Percentiles rank a stretch among this genome's conserved stretches.
Conservation (phyloP, 1,140 invertebrate species). For the Pseudomyrmex pallidus region DNA sequence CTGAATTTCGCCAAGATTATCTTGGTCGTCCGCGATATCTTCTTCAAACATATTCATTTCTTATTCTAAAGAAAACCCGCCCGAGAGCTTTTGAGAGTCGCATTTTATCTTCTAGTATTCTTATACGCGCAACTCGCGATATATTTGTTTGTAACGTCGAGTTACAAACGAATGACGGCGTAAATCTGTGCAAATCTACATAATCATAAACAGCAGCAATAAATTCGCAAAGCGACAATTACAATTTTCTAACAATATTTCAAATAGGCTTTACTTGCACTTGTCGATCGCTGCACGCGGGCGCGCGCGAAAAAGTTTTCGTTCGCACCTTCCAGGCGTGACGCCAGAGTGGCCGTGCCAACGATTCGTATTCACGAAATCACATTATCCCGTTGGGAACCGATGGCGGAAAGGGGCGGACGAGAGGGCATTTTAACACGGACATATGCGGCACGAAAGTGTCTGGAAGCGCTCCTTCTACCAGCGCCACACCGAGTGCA, state of each 20-base stretch:
- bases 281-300: neutral
- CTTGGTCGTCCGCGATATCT: slow-evolving; percentile 38
- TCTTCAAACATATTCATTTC: slow-evolving; percentile 23
- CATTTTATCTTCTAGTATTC: slow-evolving; percentile 20
- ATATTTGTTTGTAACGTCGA: slow-evolving; percentile 18
- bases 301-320: neutral
- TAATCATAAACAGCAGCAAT: neutral
- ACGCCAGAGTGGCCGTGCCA: neutral
- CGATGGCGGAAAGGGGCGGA: neutral
- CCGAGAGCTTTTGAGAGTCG: neutral
- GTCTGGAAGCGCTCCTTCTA: slow-evolving; percentile 38
- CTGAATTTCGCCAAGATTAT: slow-evolving; percentile 55
- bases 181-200: neutral
- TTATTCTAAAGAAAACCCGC: slow-evolving; percentile 19
- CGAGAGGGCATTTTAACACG: slow-evolving; percentile 40
- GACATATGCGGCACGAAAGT: slow-evolving; percentile 28
- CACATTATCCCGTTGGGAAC: slow-evolving; percentile 50
- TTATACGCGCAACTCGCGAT: neutral
- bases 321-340: neutral
- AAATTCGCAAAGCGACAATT: neutral
- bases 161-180: neutral
- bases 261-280: neutral
- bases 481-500: slow-evolving; percentile 50
- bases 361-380: slow-evolving; percentile 59
- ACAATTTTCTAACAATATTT: too few species aligned